Conservation (phyloP, 2,113 vertebrate species). For the Pygoscelis adeliae region DNA sequence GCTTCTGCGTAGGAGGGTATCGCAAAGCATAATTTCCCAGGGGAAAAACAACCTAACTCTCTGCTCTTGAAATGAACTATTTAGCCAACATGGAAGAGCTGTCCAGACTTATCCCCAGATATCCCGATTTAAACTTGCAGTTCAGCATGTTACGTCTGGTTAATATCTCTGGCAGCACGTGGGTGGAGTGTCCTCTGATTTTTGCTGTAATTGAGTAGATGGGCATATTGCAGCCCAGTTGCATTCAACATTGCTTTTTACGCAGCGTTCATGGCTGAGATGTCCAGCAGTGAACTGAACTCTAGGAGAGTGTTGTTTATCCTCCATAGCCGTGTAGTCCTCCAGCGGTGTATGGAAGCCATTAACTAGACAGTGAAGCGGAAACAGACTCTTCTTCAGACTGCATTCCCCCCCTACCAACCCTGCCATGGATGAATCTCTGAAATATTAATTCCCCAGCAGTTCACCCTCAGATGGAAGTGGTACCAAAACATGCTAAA, state of each 20-base stretch:
- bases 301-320: background rate
- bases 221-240: background rate
- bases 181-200: background rate
- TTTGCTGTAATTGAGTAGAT: background rate
- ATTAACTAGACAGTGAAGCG: background rate
- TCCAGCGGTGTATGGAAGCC: background rate
- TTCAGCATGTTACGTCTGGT: background rate
- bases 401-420: background rate
- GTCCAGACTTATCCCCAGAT: background rate
- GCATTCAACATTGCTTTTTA: background rate
- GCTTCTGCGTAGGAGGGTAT: background rate
- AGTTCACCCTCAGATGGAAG: background rate
- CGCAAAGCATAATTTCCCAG: background rate
- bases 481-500: background rate
- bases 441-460: background rate
- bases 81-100: background rate
- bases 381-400: background rate
- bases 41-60: background rate
- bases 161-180: background rate
- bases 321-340: accelerated
- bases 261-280: background rate
- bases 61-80: background rate
- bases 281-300: background rate
- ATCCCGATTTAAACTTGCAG: background rate
- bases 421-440: background rate